These are phyloP conservation scores for Mythimna ferrago DNA, from an alignment of 2,888 invertebrate genomes.

Conservation along the genomic window DNA sequence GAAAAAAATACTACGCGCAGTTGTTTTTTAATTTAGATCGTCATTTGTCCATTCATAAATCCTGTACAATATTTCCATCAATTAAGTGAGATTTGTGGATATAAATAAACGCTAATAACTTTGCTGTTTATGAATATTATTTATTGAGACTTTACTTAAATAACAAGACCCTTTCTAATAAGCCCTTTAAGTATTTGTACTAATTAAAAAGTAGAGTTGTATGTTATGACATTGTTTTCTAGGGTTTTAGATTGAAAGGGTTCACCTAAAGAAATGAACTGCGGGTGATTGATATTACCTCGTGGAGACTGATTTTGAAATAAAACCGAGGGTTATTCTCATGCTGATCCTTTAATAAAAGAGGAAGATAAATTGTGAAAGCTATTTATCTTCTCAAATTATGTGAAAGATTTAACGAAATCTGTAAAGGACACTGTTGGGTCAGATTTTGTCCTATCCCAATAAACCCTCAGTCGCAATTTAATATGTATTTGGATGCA, in stretches of 20 bases:
- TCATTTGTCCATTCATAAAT: too few species aligned
- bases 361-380: conserved; percentile 47
- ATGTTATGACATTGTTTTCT: conserved; percentile 72
- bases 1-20: too few species aligned
- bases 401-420: conserved; percentile 36
- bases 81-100: too few species aligned
- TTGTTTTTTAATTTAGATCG: too few species aligned
- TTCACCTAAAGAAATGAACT: conserved; percentile 66
- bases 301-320: conserved; percentile 52
- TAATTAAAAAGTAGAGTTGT: conserved; percentile 23
- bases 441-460: conserved; percentile 39
- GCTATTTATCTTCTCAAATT: conserved; percentile 48
- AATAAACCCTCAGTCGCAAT: conserved; percentile 31
- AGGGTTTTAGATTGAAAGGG: conserved; percentile 71
- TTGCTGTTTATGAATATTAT: too few species aligned
- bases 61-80: too few species aligned
- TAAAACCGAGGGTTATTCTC: conserved; percentile 52
- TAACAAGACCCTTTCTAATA: too few species aligned
- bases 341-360: conserved; percentile 52
- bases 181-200: too few species aligned
- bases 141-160: too few species aligned
- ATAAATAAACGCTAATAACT: too few species aligned
- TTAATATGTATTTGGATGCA: conserved; percentile 29
- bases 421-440: conserved; percentile 30
- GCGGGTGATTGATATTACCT: conserved; percentile 66